A percentile compares a stretch with the other conserved stretches of the same genome.
Evolutionary conservation across 1,140 invertebrate species (phyloP).

Genomic region (Nasonia giraulti): DNA sequence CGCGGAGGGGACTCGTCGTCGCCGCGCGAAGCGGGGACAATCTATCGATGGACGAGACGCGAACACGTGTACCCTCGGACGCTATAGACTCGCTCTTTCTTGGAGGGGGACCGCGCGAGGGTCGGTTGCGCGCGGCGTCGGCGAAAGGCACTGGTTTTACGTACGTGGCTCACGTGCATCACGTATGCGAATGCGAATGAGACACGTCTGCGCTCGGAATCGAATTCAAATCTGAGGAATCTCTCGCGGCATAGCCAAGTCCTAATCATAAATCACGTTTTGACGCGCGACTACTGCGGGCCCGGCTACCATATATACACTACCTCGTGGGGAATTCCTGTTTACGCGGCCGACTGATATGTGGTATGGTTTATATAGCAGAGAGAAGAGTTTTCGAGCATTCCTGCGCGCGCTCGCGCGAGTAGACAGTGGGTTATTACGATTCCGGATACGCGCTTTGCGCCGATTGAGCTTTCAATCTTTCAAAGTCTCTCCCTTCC

Average conservation of each 20-base stretch:
- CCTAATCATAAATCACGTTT: constrained; percentile 38
- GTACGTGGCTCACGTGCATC: constrained; percentile 48
- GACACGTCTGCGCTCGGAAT: constrained; percentile 48
- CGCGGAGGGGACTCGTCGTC: not conserved
- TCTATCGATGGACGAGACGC: constrained; percentile 45
- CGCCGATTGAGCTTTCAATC: constrained; percentile 4
- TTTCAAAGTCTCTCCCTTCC: not conserved
- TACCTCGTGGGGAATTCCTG: not conserved
- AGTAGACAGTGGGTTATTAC: not conserved
- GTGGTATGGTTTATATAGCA: too few species aligned
- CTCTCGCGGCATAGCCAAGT: not conserved
- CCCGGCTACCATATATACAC: too few species aligned
- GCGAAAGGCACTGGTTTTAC: constrained; percentile 38
- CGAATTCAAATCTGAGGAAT: constrained; percentile 42
- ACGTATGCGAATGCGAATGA: constrained; percentile 46
- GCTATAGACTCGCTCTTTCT: constrained; percentile 27
- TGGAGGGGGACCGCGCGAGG: not conserved
- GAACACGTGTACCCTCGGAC: constrained; percentile 49
- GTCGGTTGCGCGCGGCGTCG: not conserved
- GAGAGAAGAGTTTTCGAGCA: not conserved
- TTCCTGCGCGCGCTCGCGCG: not conserved
- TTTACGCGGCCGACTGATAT: not conserved
- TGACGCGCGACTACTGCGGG: not conserved
- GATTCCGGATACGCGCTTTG: not conserved
- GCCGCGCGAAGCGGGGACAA: not conserved